A percentile compares a stretch with the other conserved stretches of the same genome.
Evolutionary conservation across 2,888 invertebrate species (phyloP).

Genomic region (Pardosa pseudoannulata): DNA sequence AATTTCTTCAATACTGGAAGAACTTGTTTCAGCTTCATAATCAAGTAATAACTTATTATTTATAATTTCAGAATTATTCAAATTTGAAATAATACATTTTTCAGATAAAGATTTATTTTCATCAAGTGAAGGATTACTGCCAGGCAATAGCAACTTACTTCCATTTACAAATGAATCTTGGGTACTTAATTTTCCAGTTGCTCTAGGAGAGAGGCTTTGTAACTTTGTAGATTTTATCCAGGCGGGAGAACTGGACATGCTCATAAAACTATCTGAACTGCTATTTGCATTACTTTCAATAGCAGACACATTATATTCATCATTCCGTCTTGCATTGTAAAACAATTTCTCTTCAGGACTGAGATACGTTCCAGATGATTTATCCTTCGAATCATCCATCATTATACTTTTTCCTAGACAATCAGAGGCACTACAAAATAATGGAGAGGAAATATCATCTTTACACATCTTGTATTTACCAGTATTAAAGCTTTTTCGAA

Average conservation of each 20-base stretch:
- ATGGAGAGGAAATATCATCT: slow-evolving; percentile 49
- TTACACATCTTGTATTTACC: slow-evolving; percentile 61
- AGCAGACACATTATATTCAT: slow-evolving; percentile 25
- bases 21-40: slow-evolving; percentile 30
- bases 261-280: not conserved
- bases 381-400: slow-evolving; percentile 9
- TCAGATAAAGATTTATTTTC: not conserved
- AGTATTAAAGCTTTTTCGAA: not conserved
- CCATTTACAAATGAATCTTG: slow-evolving; percentile 36
- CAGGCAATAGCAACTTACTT: not conserved
- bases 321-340: slow-evolving; percentile 4
- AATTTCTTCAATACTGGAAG: slow-evolving; percentile 45
- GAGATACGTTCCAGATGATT: not conserved
- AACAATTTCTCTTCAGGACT: not conserved
- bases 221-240: slow-evolving; percentile 26
- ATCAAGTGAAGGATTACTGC: not conserved
- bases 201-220: slow-evolving; percentile 3
- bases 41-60: slow-evolving; percentile 12
- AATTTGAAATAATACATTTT: slow-evolving; percentile 10
- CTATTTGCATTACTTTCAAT: slow-evolving; percentile 26
- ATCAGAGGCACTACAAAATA: slow-evolving; percentile 51
- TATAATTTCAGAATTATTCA: not conserved
- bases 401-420: slow-evolving; percentile 21
- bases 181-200: not conserved
- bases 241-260: not conserved